A percentile compares a stretch with the other conserved stretches of the same genome.
These are phyloP conservation scores for Thera obeliscata DNA, from an alignment of 2,888 invertebrate genomes.

Conservation along the genomic window DNA sequence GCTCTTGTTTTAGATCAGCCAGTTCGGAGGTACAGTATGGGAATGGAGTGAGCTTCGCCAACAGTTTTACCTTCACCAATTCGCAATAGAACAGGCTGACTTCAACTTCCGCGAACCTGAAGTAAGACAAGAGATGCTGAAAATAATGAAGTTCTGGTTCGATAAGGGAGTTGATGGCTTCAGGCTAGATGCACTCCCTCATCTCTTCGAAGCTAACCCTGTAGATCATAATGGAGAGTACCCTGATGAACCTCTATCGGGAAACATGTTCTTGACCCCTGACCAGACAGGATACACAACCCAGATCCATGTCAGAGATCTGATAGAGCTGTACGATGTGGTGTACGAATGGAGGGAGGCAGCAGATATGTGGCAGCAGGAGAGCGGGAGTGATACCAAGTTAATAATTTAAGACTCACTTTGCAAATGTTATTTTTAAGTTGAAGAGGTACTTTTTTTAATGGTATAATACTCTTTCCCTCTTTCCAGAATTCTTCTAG, in stretches of 20 bases:
- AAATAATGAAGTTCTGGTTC: conserved; percentile 89
- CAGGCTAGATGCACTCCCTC: conserved; percentile 87
- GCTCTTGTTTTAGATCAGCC: conserved; percentile 62
- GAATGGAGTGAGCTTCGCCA: conserved; percentile 85
- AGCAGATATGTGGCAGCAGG: conserved; percentile 74
- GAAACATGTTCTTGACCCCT: conserved; percentile 67
- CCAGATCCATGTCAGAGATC: conserved; percentile 86
- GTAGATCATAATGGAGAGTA: conserved; percentile 61
- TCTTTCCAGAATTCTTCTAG: conserved; percentile 79
- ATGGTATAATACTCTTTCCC: conserved; percentile 19
- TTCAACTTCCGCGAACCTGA: conserved; percentile 87
- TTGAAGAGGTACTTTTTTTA: not conserved
- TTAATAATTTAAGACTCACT: conserved; percentile 42
- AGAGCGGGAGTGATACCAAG: conserved; percentile 73
- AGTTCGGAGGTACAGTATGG: conserved; percentile 88
- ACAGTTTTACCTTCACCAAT: conserved; percentile 89
- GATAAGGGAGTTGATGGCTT: conserved; percentile 91
- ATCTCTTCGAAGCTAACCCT: conserved; percentile 82
- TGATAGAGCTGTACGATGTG: conserved; percentile 82
- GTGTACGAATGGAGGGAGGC: conserved; percentile 84
- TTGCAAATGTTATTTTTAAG: too few species aligned
- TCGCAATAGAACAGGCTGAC: conserved; percentile 86
- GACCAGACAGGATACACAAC: conserved; percentile 82
- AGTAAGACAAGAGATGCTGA: conserved; percentile 82
- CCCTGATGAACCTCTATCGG: conserved; percentile 81